Evolutionary conservation across 1,140 invertebrate species (phyloP).

Genomic region (Orius laevigatus): DNA sequence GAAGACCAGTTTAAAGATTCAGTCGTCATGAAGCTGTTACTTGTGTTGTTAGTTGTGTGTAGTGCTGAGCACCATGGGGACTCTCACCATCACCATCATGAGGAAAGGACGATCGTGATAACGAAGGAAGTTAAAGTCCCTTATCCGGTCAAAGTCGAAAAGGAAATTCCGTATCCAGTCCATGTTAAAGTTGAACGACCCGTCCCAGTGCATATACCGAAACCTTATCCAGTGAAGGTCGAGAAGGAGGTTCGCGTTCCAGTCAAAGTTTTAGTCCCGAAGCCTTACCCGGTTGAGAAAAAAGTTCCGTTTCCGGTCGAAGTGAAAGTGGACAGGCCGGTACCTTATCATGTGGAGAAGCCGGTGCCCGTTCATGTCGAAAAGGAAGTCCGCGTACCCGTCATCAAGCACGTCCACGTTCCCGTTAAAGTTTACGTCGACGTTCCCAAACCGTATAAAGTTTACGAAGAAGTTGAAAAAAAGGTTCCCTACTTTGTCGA

Average conservation of each 20-base stretch:
- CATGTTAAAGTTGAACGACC: slow-evolving; percentile 21
- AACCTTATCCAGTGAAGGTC: slow-evolving; percentile 20
- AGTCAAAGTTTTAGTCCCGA: slow-evolving; percentile 49
- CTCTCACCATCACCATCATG: slow-evolving; percentile 3
- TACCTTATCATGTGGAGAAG: slow-evolving; percentile 8
- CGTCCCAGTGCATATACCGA: slow-evolving; percentile 19
- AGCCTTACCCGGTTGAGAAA: slow-evolving; percentile 38
- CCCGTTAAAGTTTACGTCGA: slow-evolving; percentile 14
- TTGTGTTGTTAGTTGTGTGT: slow-evolving; percentile 13
- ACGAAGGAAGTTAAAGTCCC: slow-evolving; percentile 56
- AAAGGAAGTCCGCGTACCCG: slow-evolving; percentile 13
- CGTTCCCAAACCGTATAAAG: slow-evolving; percentile 12
- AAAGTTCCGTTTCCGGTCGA: slow-evolving; percentile 25
- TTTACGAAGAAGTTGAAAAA: slow-evolving; percentile 9
- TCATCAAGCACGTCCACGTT: slow-evolving; percentile 9
- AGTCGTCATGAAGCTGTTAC: slow-evolving; percentile 14
- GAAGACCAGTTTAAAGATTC: slow-evolving; percentile 19
- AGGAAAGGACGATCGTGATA: slow-evolving; percentile 47
- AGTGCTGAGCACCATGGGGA: slow-evolving; percentile 1
- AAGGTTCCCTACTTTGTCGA: slow-evolving; percentile 10
- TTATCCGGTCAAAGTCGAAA: slow-evolving; percentile 36
- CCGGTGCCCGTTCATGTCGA: slow-evolving; percentile 10
- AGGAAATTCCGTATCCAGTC: slow-evolving; percentile 20
- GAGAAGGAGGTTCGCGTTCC: slow-evolving; percentile 19
- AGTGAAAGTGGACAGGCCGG: slow-evolving; percentile 24